Conservation (phyloP, 2,113 vertebrate genomes). For the Notarius lentiginosus region DNA sequence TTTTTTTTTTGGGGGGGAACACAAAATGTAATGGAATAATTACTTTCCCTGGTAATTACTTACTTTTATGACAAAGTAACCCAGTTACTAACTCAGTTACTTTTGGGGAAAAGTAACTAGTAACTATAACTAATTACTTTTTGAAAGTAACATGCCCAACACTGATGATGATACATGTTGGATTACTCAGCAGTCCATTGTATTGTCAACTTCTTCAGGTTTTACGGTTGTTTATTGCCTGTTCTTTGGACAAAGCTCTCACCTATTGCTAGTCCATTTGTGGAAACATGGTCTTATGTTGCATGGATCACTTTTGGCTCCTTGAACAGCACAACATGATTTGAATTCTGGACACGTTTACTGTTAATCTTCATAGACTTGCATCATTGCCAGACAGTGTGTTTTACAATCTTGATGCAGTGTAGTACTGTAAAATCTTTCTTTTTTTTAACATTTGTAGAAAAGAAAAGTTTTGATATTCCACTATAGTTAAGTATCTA, state of each 20-base stretch:
- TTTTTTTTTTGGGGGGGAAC: too few relatives aligned
- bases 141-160: too few relatives aligned
- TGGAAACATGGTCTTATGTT: neutral
- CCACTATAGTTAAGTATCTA: neutral
- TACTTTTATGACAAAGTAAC: too few relatives aligned
- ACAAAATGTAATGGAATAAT: too few relatives aligned
- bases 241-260: neutral
- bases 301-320: neutral
- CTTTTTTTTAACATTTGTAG: too few relatives aligned
- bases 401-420: neutral
- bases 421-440: neutral
- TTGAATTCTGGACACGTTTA: neutral
- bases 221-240: neutral
- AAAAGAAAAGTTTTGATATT: neutral
- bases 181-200: neutral
- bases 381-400: neutral
- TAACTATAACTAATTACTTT: too few relatives aligned
- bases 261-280: neutral
- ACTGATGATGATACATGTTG: neutral
- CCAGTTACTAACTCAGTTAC: too few relatives aligned
- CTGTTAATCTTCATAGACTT: neutral
- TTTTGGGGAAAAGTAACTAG: too few relatives aligned
- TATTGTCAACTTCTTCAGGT: neutral
- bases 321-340: neutral
- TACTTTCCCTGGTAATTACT: too few relatives aligned